Base-by-base conservation (phyloP, 37 sponge, comb jelly and placozoan genomes). In the Agelas oroides region DNA sequence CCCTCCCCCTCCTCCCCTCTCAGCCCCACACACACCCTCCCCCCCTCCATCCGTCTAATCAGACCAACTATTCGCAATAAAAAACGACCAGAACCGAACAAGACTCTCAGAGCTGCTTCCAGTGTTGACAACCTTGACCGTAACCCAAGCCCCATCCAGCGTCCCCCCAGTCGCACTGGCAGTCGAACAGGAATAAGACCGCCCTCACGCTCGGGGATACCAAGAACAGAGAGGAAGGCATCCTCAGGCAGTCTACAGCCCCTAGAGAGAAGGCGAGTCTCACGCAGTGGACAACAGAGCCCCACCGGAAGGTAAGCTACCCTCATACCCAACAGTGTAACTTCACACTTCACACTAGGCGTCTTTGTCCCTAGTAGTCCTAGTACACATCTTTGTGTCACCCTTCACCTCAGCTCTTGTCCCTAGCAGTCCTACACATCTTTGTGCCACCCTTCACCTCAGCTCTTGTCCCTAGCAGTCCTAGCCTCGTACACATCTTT, bases 271-370 rank as follows among this genome's bases (percentile, higher is more conserved):
- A 56, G 23, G 34, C 2, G 32, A 57, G 64, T 46, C 24, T 84
- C 84, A 15, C 67, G 82, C 46, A 88, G 88, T 81, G 74, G 52
- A 32, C 80, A 88, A 24, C 88, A 81, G 12, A 88, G 88, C 35
- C 88, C 88, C 5, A 24, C 82, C 35, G 67, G 66, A 19, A 89
- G 85, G 90, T 89, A n/a, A 73, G 90, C 21, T n/a, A n/a, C n/a
- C n/a, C n/a, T n/a, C n/a, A n/a, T n/a, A n/a, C n/a, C n/a, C n/a
- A n/a, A 58, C 35, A 15, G n/a, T n/a, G n/a, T n/a, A n/a, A n/a
- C n/a, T n/a, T n/a, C n/a, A n/a, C n/a, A n/a, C n/a, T n/a, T n/a
- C n/a, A n/a, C n/a, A n/a, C n/a, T n/a, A n/a, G n/a, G n/a, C n/a
- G n/a, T n/a, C n/a, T n/a, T n/a, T n/a, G n/a, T n/a, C n/a, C n/a